Evolutionary conservation across 2,797 vertebrate genomes (phyloP), one percentile per base, ranked within the genome.

Genomic region (Pampus argenteus): DNA sequence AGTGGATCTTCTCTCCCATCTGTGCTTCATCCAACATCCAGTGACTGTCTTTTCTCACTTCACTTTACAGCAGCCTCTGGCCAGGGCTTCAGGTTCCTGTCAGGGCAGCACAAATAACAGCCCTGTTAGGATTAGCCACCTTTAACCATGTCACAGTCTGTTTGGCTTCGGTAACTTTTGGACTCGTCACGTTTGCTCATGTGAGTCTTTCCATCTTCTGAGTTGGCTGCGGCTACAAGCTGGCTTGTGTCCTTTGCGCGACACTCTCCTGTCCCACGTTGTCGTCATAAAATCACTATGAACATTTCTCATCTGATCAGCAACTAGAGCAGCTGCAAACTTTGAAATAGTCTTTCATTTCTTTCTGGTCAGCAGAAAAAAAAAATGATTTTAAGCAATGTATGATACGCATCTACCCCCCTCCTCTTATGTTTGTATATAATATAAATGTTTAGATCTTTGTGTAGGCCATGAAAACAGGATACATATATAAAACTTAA

Each of bases 401-500:
- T 65, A 52, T 58, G 58, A 52, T 42, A 34, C 28, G 38, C 71
- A 48, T 86, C 23, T 78, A 64, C 57, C 28, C 20, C 20, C 68
- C 58, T 77, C 70, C 45, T 82, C 18, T 3, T 63, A 26, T 74
- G 55, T 66, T 11, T 50, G 38, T 63, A 40, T 67, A 34, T 64
- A 52, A 48, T 74, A 52, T 64, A 79, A 80, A 81, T 82, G 42
- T 76, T 71, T 40, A 49, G 42, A 55, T 78, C 50, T 84, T 58
- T 71, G 57, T 66, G 56, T 76, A 59, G 79, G 79, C 74, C 67
- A 60, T 86, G 74, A 76, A 85, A 92, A 90, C 74, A 74, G 52
- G 76, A 65, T 76, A 91, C 74, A 85, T 78, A 45, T 84, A 88
- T 74, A 90, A 92, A 91, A 87, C 65, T 60, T 61, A 79, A 81